phyloP scores from a whole-genome alignment of 2,113 vertebrate genomes.

The Nothoprocta perdicaria region DNA sequence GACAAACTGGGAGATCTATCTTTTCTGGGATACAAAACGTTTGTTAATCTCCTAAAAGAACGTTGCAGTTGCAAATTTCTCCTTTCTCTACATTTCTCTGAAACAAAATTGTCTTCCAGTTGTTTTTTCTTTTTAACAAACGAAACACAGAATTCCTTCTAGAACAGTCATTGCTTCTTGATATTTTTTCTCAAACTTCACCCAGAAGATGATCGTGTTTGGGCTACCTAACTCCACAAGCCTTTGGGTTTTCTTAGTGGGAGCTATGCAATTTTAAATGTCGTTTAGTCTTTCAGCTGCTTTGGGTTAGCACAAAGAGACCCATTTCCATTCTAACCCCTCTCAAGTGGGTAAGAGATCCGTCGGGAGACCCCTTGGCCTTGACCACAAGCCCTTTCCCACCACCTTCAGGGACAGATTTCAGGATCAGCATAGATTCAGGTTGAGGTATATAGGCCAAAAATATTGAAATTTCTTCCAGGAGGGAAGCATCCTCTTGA shows the following conservation, averaged over 20 bases:
- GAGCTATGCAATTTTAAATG: background rate
- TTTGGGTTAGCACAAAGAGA: background rate
- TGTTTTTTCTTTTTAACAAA: background rate
- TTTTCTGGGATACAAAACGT: background rate
- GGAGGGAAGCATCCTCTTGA: background rate
- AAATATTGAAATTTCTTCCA: background rate
- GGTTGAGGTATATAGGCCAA: background rate
- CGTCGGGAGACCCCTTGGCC: background rate
- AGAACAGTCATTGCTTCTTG: background rate
- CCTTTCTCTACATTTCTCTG: background rate
- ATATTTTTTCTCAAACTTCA: background rate
- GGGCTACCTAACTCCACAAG: background rate
- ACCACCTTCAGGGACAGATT: background rate
- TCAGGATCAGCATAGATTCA: background rate
- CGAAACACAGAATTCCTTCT: background rate
- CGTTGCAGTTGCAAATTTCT: background rate
- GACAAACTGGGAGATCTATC: background rate
- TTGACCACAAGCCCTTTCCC: background rate
- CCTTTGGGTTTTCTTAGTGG: background rate
- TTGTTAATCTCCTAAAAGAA: background rate
- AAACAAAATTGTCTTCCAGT: background rate
- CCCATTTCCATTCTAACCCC: background rate
- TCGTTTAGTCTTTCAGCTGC: background rate
- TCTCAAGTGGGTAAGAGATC: background rate
- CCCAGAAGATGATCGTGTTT: background rate